Percentiles rank a stretch among this genome's conserved stretches.
Conservation (phyloP, 2,888 invertebrate species). For the Actias luna region DNA sequence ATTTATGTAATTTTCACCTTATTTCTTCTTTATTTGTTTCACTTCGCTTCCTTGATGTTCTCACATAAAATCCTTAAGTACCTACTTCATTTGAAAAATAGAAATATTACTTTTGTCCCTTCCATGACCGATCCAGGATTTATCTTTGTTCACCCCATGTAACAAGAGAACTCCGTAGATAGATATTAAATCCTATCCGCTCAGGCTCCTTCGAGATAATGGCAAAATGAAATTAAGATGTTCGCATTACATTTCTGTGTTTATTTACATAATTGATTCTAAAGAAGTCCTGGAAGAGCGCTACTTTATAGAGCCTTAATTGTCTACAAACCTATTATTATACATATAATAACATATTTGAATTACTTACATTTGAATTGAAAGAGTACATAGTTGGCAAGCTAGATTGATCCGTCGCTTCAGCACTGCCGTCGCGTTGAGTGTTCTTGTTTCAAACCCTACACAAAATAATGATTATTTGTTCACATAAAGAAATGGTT, state of each 20-base stretch:
- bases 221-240: constrained; percentile 56
- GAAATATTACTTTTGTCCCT: not conserved
- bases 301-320: not conserved
- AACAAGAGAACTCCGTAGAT: constrained; percentile 33
- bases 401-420: too few species aligned
- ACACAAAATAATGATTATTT: too few species aligned
- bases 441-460: too few species aligned
- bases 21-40: too few species aligned
- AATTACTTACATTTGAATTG: too few species aligned
- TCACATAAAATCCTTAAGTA: too few species aligned
- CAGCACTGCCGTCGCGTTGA: too few species aligned
- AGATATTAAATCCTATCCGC: constrained; percentile 47
- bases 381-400: too few species aligned
- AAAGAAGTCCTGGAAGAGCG: constrained; percentile 17
- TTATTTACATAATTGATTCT: constrained; percentile 46
- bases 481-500: too few species aligned
- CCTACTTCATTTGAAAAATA: too few species aligned
- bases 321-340: not conserved
- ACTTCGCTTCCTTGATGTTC: too few species aligned
- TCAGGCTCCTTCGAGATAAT: constrained; percentile 42
- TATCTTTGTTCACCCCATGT: constrained; percentile 27
- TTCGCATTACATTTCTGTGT: constrained; percentile 37
- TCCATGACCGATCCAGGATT: constrained; percentile 13
- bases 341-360: not conserved
- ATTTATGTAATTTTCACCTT: too few species aligned